Evolutionary conservation across 2,113 vertebrate species (phyloP), one percentile per base, ranked within the genome.

Genomic region (Hemiscyllium ocellatum): DNA sequence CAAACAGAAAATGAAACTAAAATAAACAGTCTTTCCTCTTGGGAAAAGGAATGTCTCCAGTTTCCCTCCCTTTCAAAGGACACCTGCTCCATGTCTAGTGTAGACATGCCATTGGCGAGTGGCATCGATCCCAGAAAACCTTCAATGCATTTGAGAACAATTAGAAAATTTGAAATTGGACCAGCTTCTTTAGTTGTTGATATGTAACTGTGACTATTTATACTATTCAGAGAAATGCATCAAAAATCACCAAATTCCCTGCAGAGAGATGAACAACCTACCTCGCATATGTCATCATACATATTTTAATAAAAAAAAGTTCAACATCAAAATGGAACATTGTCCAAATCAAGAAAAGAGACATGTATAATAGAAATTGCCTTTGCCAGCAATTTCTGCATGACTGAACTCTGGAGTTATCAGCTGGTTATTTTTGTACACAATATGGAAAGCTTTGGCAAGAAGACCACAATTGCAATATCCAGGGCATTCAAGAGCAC

Each of bases 111-210:
- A 22, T 93, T 66, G 61, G 65, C 6, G 65, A 66, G 37, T 66
- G 89, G 89, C 89, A 93, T 20, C 61, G 8, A 42, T 91, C 89
- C 89, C 89, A 93, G 61, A 93, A 66, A 66, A 93, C 5, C 89
- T 68, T 91, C 89, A 91, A 66, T 91, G 61, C 89, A 91, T 91
- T 91, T 91, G 89, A 91, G 61, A 91, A 91, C 29, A 91, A 66
- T 90, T 61, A 66, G 20, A 66, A 91, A 66, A 66, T 61, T 91
- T 66, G 61, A 66, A 66, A 20, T 61, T 66, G 33, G 66, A 65
- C 61, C 61, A 66, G 61, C 29, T 66, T 33, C n/a, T 93, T 66
- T 66, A 68, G 33, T 93, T 93, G 33, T 22, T 37, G 89, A 66
- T 61, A 66, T 66, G 89, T 93, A 93, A 66, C 13, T n/a, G n/a